Percentiles rank a stretch among this genome's conserved stretches.
Conservation (phyloP, 37 sponge, comb jelly and placozoan species). For the Halisarca cf. caerulea region DNA sequence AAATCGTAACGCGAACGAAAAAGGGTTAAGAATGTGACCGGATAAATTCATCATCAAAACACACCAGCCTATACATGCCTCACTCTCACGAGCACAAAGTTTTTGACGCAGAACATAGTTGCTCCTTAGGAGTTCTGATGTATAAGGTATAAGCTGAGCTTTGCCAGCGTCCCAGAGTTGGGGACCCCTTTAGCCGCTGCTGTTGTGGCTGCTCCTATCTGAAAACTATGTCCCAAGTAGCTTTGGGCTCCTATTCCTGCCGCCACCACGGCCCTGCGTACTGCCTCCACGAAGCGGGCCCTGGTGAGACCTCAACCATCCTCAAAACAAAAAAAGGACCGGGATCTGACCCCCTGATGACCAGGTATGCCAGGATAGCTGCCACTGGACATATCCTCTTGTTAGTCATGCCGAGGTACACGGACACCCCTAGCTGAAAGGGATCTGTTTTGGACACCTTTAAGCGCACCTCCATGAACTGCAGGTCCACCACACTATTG, state of each 20-base stretch:
- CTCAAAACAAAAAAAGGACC: not conserved
- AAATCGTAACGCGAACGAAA: too few species aligned
- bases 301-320: not conserved
- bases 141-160: not conserved
- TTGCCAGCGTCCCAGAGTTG: too few species aligned
- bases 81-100: too few species aligned
- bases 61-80: too few species aligned
- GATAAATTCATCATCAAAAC: too few species aligned
- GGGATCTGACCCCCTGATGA: not conserved
- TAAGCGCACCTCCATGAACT: not conserved
- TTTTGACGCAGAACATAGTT: not conserved
- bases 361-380: not conserved
- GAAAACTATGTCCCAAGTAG: too few species aligned
- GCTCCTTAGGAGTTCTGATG: not conserved
- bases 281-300: too few species aligned
- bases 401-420: not conserved
- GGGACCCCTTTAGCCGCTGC: too few species aligned
- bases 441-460: constrained; percentile 18
- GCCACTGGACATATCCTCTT: constrained; percentile 11
- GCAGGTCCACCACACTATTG: not conserved
- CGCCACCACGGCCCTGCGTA: not conserved
- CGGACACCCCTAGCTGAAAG: not conserved
- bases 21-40: too few species aligned
- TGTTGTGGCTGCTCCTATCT: too few species aligned
- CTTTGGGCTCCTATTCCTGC: not conserved